These are phyloP conservation scores for Alligator mississippiensis DNA, from an alignment of 2,113 vertebrate genomes.

Conservation along the genomic window DNA sequence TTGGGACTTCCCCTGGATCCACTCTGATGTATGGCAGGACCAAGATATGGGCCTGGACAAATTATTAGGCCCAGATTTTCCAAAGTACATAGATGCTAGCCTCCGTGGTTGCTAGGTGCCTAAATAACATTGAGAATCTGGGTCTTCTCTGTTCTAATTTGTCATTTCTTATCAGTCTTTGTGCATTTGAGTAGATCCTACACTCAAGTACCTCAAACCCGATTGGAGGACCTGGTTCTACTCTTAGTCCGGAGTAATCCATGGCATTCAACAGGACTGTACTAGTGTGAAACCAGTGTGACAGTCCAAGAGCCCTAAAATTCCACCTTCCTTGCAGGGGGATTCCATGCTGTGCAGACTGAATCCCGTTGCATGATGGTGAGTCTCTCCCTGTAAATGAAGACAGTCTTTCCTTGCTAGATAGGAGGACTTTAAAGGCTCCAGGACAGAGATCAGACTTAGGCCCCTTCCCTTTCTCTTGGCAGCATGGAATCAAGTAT, in stretches of 20 bases:
- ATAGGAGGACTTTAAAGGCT: not conserved
- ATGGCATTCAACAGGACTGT: not conserved
- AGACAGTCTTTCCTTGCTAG: not conserved
- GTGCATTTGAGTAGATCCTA: not conserved
- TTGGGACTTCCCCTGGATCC: not conserved
- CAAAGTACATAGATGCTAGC: too few species aligned
- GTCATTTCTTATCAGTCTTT: not conserved
- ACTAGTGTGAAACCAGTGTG: not conserved
- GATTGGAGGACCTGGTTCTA: not conserved
- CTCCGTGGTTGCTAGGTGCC: too few species aligned
- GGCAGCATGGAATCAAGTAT: not conserved
- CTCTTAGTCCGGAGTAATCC: not conserved
- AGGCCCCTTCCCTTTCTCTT: rapidly evolving
- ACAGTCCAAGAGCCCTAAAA: not conserved
- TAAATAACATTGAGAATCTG: too few species aligned
- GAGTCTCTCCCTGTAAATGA: not conserved
- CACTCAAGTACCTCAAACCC: not conserved
- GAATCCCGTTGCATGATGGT: too few species aligned
- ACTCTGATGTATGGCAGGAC: not conserved
- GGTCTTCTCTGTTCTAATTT: not conserved
- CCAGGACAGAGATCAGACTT: not conserved
- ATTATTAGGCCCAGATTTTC: not conserved
- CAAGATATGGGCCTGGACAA: not conserved
- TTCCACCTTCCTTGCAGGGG: not conserved
- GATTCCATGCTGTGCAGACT: not conserved